These are phyloP conservation scores for Aphodius sticticus DNA, from an alignment of 2,888 invertebrate genomes.

Conservation along the genomic window DNA sequence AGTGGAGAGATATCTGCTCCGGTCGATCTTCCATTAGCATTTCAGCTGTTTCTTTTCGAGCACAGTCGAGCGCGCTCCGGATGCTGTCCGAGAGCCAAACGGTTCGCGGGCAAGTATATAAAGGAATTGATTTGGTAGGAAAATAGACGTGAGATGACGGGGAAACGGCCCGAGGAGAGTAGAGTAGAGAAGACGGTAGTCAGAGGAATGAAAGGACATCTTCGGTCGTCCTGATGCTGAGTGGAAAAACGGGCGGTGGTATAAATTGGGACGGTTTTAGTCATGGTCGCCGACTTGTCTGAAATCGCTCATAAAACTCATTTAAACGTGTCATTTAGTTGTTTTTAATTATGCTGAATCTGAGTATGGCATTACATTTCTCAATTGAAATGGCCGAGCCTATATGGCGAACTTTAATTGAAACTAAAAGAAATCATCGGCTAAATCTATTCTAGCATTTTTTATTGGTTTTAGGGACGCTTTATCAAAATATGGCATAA, in stretches of 20 bases:
- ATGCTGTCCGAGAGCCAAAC: not conserved
- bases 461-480: too few relatives aligned
- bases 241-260: not conserved
- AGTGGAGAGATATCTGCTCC: constrained; percentile 13
- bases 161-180: constrained; percentile 4
- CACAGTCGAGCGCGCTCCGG: not conserved
- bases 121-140: constrained; percentile 4
- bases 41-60: constrained; percentile 22
- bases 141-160: constrained; percentile 4
- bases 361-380: too few relatives aligned
- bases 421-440: too few relatives aligned
- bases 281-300: too few relatives aligned
- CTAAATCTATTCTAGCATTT: too few relatives aligned
- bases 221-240: not conserved
- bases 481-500: too few relatives aligned
- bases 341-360: too few relatives aligned
- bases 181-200: not conserved
- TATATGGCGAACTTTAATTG: too few relatives aligned
- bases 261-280: not conserved
- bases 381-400: too few relatives aligned
- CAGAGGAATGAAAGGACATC: not conserved
- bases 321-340: too few relatives aligned
- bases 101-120: not conserved
- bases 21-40: constrained; percentile 21
- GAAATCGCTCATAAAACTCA: too few relatives aligned